Evolutionary conservation across 2,797 vertebrate genomes (phyloP), one percentile per base, ranked within the genome.

Genomic region (Anabas testudineus): DNA sequence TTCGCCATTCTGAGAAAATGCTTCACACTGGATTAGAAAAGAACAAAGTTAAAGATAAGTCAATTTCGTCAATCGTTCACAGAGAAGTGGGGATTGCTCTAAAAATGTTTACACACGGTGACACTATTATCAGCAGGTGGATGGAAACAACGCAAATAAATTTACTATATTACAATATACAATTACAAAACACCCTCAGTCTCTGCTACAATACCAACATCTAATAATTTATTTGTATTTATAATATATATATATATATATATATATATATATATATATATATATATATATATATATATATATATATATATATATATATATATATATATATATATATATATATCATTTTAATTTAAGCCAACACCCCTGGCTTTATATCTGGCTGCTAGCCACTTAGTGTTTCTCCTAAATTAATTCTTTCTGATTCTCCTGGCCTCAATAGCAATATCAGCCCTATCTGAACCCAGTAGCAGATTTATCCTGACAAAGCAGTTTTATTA

Each of bases 21-120:
- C 47, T 66, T 71, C 18, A 76, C 67, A 34, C 37, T 28, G 18
- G 36, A 37, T 53, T 60, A 16, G 32, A 63, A 45, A 26, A 52
- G 24, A 62, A 15, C 13, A 48, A 24, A 36, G 41, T 59, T 74
- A 10, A n/a, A 49, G 3, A 48, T 37, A 60, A 60, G 43, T 80
- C 43, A 71, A 59, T 46, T 37, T 60, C 60, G 43, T 80, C 43
- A 71, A 59, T 46, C 15, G 16, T 69, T 83, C 42, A 70, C 26
- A 73, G 64, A 71, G 5, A 22, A 45, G 46, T 3, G 5, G 12
- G 48, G 41, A 53, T 10, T 59, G 14, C 2, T 55, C 42, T 58
- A 32, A 22, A 51, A 68, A 67, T 62, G 15, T 61, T 67, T 51
- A 63, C 32, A 70, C 34, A 53, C 0, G 9, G 37, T 36, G 16